A percentile compares a stretch with the other conserved stretches of the same genome.
Evolutionary conservation across 35 echinoderm and acorn worm genomes (phyloP).

Genomic region (Ophiothrix spiculata): DNA sequence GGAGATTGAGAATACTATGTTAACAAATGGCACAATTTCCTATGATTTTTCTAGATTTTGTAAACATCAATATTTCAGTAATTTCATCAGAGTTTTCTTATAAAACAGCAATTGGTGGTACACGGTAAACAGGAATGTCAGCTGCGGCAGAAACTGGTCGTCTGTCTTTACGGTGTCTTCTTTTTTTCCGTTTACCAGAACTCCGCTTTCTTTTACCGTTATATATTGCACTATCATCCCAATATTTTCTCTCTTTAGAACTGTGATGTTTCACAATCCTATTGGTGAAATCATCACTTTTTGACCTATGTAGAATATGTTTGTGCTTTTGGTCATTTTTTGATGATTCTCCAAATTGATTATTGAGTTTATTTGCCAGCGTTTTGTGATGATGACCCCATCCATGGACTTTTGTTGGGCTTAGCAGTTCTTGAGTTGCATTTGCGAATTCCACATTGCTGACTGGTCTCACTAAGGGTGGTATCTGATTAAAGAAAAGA

Average conservation of each 20-base stretch:
- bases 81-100: too few species aligned
- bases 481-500: not conserved
- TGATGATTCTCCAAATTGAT: not conserved
- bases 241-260: not conserved
- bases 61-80: too few species aligned
- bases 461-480: not conserved
- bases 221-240: not conserved
- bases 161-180: not conserved
- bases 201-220: not conserved
- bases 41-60: too few species aligned
- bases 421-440: not conserved
- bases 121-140: slow-evolving; percentile 2
- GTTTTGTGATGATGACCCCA: not conserved
- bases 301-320: too few species aligned
- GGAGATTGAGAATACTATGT: too few species aligned
- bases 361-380: not conserved
- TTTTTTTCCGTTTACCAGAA: not conserved
- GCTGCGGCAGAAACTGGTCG: not conserved
- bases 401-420: not conserved
- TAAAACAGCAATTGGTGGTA: not conserved
- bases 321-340: not conserved
- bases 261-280: not conserved
- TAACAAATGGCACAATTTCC: too few species aligned
- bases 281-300: too few species aligned
- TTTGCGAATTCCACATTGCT: not conserved